Base-by-base conservation (phyloP, 2,113 vertebrate genomes). In the Serilophus lunatus region DNA sequence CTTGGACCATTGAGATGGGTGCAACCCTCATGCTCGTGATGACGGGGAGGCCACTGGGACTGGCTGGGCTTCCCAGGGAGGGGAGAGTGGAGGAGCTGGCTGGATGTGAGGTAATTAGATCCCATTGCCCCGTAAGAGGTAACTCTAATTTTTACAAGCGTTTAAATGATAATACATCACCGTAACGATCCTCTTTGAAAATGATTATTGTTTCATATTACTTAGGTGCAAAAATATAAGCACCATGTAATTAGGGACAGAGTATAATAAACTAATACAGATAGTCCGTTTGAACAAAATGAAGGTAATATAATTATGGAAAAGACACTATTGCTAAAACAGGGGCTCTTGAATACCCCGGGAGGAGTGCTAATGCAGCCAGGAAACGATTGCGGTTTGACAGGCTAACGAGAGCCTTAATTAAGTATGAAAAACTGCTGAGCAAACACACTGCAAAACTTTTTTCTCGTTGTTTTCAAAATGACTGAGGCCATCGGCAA, bases 351-450 rank as follows among this genome's bases (percentile, higher is more conserved):
- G 98, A 98, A 97, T 98, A 98, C 97, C 97, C 98, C 98, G 54
- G 97, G 97, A 98, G 98, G 98, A 98, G 98, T 45, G 93, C 97
- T 98, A 97, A 98, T 97, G 96, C 51, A 97, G 97, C 97, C 97
- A 97, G 97, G 97, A 97, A 98, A 97, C 3, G 92, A 98, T 97
- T 40, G 38, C 19, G 87, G 95, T 91, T 97, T 98, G 98, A 98
- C 98, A 98, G 98, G 98, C 98, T 99, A 99, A 99, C 97, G 96
- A 98, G 98, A 96, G 97, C 96, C 97, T 98, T 98, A 99, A 99
- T 99, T 99, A 99, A 98, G 97, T 98, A 97, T 96, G 97, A 98
- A 97, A 97, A 98, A 98, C 97, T 95, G 98, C 98, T 82, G 90
- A 95, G 90, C 89, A 94, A 98, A 98, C 68, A 93, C 96, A 10